A percentile compares a stretch with the other conserved stretches of the same genome.
These are phyloP conservation scores for Corythucha ciliata DNA, from an alignment of 2,888 invertebrate genomes.

Conservation along the genomic window DNA sequence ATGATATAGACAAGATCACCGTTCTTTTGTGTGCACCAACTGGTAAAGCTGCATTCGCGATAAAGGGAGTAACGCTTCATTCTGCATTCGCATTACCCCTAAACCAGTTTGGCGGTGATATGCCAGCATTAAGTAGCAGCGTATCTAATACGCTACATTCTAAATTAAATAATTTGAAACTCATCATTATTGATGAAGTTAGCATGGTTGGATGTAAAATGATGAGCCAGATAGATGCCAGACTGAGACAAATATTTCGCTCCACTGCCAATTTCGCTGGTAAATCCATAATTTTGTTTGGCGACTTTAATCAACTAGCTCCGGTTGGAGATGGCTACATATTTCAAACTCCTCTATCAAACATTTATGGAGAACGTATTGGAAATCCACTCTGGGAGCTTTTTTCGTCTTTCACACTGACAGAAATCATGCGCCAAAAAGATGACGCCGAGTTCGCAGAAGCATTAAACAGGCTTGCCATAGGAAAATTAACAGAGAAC, in stretches of 20 bases:
- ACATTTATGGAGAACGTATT: background rate
- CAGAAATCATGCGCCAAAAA: conserved; percentile 32
- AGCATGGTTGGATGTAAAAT: background rate
- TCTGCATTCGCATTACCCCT: conserved; percentile 28
- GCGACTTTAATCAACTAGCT: conserved; percentile 31
- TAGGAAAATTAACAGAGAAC: too few species aligned
- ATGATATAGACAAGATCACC: conserved; percentile 15
- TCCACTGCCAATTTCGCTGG: conserved; percentile 22
- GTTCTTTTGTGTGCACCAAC: conserved; percentile 29
- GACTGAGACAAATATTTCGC: conserved; percentile 25
- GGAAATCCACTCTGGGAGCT: conserved; percentile 25
- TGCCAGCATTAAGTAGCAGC: conserved; percentile 17
- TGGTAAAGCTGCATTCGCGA: conserved; percentile 30
- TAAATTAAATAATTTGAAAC: background rate
- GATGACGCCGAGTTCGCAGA: conserved; percentile 28
- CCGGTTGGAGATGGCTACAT: conserved; percentile 29
- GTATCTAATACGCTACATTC: background rate
- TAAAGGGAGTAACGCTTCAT: conserved; percentile 29
- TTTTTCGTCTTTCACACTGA: conserved; percentile 27
- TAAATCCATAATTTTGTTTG: conserved; percentile 26
- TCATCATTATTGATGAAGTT: conserved; percentile 4
- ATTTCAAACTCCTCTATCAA: conserved; percentile 8
- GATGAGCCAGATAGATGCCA: conserved; percentile 7
- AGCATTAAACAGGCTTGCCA: conserved; percentile 21
- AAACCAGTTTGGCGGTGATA: conserved; percentile 16